Base-by-base conservation (phyloP, 2,888 invertebrate genomes). In the Xylocampa areola region DNA sequence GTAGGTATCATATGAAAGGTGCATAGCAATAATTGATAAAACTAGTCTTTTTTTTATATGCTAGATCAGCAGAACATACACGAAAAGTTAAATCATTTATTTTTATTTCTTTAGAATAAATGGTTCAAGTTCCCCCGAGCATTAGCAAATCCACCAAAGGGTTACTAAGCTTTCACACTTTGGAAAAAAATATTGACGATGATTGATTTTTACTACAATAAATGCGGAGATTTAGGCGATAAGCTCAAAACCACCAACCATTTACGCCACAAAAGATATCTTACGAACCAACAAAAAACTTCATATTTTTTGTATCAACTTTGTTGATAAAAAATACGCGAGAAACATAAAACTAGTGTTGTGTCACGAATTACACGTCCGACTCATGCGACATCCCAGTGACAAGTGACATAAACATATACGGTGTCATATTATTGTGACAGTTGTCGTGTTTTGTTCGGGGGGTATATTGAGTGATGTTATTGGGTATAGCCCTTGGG, bases 401-500 rank as follows among this genome's bases (percentile, higher is more conserved):
- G 61, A 60, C 50, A 60, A 66, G 49, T 51, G 54, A 67, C 54
- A 52, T 17, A 52, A 49, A 52, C 52, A 36, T 49, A 49, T 49
- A 49, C 17, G 43, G 7, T 67, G 50, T 54, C 50, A 48, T 50
- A 67, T 66, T 54, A 61, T 45, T 41, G 23, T 16, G 61, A 61
- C 37, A 60, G 5, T 39, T 53, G 65, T 49, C 21, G 8, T 27
- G 37, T 49, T 50, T 64, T 47, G 41, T 58, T 50, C 33, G 30
- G 16, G 29, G 13, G 30, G 30, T 25, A 37, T 53, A 44, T 52
- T 66, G 66, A 49, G 29, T 36, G 33, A 8, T 32, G 5, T 30
- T 27, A 27, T 57, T 57, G 33, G 10, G 2, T 2, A 4, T 6
- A 17, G 17, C 17, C 49, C 8, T 21, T 10, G 4, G 30, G 27